Evolutionary conservation across 2,113 vertebrate genomes (phyloP).

Genomic region (Pterocles orientalis): DNA sequence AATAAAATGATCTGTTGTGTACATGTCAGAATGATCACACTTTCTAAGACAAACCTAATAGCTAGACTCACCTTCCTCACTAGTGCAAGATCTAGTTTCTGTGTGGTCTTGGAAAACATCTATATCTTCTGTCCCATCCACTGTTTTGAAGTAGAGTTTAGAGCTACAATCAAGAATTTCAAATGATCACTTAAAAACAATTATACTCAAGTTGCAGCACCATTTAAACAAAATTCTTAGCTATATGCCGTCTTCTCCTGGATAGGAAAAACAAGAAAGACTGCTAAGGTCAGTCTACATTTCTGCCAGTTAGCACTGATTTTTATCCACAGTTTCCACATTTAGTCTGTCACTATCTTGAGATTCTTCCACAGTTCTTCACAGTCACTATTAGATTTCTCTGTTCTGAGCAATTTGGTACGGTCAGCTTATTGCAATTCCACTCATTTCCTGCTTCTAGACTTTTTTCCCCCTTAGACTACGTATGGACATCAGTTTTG

Average conservation of each 20-base stretch:
- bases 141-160: constrained; percentile 72
- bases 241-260: background rate
- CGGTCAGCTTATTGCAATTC: background rate
- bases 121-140: constrained; percentile 72
- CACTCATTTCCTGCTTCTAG: background rate
- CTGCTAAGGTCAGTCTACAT: background rate
- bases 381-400: background rate
- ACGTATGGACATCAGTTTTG: background rate
- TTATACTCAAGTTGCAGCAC: background rate
- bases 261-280: background rate
- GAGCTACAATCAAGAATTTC: constrained; percentile 75
- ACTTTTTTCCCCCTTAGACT: background rate
- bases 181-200: background rate
- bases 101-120: constrained; percentile 58
- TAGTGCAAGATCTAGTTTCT: constrained; percentile 78
- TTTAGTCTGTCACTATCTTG: background rate
- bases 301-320: background rate
- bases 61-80: constrained; percentile 76
- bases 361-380: background rate
- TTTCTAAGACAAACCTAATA: background rate
- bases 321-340: background rate
- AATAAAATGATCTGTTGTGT: background rate
- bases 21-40: background rate
- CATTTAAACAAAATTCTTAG: background rate
- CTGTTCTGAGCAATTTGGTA: background rate